Evolutionary conservation across 2,113 vertebrate species (phyloP).

Genomic region (Cyprinus carpio): DNA sequence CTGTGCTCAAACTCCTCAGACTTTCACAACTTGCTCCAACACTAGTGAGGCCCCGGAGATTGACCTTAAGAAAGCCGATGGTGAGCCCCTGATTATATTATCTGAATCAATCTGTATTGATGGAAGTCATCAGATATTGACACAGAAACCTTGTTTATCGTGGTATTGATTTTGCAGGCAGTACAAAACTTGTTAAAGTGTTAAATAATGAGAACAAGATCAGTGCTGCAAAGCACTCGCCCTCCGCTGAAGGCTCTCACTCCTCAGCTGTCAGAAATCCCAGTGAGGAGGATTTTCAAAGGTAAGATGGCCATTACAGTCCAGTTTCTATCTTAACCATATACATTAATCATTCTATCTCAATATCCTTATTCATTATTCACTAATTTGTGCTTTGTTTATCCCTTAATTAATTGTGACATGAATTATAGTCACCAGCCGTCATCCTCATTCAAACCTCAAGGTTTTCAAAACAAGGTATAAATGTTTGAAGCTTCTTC

Average conservation of each 20-base stretch:
- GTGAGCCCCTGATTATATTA: background rate
- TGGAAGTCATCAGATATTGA: background rate
- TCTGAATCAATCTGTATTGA: background rate
- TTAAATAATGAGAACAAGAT: background rate
- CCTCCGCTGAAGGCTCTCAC: background rate
- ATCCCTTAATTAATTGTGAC: constrained; percentile 9
- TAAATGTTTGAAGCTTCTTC: background rate
- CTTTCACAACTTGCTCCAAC: background rate
- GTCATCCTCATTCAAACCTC: background rate
- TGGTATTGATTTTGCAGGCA: constrained; percentile 2
- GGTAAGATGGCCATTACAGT: background rate
- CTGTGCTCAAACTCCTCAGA: background rate
- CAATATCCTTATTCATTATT: constrained; percentile 12
- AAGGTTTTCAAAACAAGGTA: constrained; percentile 21
- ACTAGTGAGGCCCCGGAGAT: background rate
- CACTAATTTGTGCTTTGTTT: background rate
- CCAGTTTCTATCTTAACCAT: background rate
- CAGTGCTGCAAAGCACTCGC: background rate
- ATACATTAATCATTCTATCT: background rate
- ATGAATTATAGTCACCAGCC: background rate
- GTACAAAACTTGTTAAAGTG: background rate
- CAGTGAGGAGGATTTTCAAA: background rate
- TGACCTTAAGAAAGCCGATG: background rate
- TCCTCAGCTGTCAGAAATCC: background rate
- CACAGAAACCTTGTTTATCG: background rate